Conservation (phyloP, 2,888 invertebrate genomes). For the Nephrotoma flavescens region DNA sequence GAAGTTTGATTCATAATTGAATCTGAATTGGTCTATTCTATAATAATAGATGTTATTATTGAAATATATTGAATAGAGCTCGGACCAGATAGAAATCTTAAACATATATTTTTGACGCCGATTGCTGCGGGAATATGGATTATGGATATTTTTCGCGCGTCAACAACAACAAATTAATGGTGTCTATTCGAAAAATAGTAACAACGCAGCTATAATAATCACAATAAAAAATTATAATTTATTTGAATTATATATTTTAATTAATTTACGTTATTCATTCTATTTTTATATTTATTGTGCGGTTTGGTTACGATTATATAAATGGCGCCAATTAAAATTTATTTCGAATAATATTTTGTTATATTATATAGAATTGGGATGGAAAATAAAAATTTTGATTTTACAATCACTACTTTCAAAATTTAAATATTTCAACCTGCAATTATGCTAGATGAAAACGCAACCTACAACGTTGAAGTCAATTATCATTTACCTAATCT, state of each 20-base stretch:
- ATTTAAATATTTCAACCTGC: not conserved
- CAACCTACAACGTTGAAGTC: not conserved
- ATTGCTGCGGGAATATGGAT: not conserved
- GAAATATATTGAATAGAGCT: not conserved
- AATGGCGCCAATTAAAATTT: not conserved
- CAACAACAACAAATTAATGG: not conserved
- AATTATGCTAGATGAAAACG: not conserved
- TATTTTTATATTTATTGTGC: not conserved
- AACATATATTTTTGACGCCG: not conserved
- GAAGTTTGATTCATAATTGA: not conserved
- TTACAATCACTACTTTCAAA: not conserved
- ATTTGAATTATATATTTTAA: not conserved
- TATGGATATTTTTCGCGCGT: not conserved
- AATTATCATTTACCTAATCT: not conserved
- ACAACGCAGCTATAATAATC: not conserved
- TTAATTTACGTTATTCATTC: not conserved
- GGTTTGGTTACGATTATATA: not conserved
- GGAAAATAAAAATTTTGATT: not conserved
- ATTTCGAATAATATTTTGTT: not conserved
- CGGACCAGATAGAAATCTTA: not conserved
- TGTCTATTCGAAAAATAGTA: not conserved
- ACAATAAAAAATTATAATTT: not conserved
- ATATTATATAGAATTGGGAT: not conserved
- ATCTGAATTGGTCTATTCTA: not conserved
- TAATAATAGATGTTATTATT: not conserved